Evolutionary conservation across 2,113 vertebrate species (phyloP).

Genomic region (Ardeotis arabs): DNA sequence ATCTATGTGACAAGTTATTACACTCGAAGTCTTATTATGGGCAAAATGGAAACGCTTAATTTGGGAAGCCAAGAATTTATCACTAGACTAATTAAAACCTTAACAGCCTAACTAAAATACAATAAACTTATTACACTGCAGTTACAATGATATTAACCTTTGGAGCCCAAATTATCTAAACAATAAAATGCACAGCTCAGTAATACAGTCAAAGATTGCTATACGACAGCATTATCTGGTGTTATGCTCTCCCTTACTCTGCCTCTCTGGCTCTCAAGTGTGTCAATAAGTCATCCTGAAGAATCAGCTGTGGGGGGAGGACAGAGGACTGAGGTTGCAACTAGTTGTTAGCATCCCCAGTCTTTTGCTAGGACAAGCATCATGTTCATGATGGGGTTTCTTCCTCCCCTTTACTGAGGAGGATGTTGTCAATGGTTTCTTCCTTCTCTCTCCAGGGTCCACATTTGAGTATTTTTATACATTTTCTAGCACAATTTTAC

Average conservation of each 20-base stretch:
- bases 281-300: not conserved
- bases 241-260: not conserved
- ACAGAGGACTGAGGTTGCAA: fast-evolving
- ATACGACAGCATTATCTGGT: fast-evolving
- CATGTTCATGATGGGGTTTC: not conserved
- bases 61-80: not conserved
- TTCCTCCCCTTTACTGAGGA: not conserved
- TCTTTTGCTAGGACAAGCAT: not conserved
- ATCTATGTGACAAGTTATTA: not conserved
- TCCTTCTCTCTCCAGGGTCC: not conserved
- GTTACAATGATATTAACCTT: not conserved
- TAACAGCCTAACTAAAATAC: slow-evolving; percentile 14
- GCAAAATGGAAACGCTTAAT: not conserved
- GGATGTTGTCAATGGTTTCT: not conserved
- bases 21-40: not conserved
- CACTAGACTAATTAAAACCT: slow-evolving; percentile 26
- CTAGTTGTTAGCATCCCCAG: not conserved
- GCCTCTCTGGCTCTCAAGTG: not conserved
- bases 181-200: not conserved
- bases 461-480: not conserved
- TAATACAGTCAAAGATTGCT: not conserved
- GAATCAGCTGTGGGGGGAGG: not conserved
- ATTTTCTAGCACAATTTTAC: not conserved
- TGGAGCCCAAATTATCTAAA: not conserved
- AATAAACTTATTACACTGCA: not conserved